Conservation (phyloP, 2,797 vertebrate genomes). For the Myiotriccus ornatus region DNA sequence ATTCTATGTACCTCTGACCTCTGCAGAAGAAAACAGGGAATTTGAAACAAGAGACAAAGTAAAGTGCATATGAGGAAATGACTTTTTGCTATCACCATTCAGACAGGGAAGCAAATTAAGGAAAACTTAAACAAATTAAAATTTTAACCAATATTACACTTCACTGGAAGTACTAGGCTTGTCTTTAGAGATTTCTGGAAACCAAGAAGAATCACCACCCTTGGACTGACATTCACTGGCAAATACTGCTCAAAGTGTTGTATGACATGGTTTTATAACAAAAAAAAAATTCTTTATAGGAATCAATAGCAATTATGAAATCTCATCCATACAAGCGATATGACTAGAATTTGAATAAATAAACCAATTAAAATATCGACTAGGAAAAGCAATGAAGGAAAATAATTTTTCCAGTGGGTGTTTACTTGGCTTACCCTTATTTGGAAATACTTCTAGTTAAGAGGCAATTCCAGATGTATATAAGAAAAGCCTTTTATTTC, state of each 20-base stretch:
- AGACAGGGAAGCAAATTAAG: background rate
- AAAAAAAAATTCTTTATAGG: background rate
- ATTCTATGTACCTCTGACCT: background rate
- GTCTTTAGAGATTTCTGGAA: background rate
- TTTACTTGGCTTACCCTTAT: slow-evolving; percentile 21
- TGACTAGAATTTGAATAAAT: slow-evolving; percentile 1
- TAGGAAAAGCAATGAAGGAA: background rate
- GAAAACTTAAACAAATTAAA: background rate
- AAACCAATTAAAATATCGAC: background rate
- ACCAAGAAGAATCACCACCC: background rate
- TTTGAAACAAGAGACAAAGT: background rate
- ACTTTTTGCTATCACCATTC: background rate
- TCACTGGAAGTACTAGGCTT: background rate
- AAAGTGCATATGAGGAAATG: background rate
- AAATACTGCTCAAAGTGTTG: background rate
- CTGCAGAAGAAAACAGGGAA: background rate
- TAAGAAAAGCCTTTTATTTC: background rate
- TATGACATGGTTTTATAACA: background rate
- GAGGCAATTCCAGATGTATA: slow-evolving; percentile 9
- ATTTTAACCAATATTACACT: background rate
- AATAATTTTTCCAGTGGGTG: slow-evolving; percentile 11
- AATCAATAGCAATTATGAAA: background rate
- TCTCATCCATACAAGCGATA: background rate
- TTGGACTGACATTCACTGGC: background rate
- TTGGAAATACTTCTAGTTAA: slow-evolving; percentile 21